Evolutionary conservation across 2,797 vertebrate genomes (phyloP).

Genomic region (Sebastes hubbsi): DNA sequence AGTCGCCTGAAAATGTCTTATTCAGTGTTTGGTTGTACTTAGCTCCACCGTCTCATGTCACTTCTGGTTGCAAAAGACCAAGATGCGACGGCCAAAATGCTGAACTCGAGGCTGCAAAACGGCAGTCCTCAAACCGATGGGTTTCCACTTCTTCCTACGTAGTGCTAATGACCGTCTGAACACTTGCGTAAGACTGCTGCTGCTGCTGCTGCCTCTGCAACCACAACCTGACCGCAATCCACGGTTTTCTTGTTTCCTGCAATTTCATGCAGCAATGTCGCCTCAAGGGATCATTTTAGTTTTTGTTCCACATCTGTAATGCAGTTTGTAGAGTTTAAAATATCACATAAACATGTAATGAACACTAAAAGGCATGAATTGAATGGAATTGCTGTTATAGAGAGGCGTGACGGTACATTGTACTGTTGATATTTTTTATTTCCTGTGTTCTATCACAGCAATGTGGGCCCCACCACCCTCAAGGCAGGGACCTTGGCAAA

Average conservation of each 20-base stretch:
- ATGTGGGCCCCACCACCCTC: neutral
- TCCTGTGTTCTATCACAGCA: neutral
- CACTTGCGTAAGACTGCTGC: neutral
- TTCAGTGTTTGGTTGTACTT: too few relatives aligned
- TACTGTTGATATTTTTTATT: neutral
- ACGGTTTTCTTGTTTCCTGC: neutral
- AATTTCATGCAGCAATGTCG: neutral
- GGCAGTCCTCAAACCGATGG: too few relatives aligned
- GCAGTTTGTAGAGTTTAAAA: neutral
- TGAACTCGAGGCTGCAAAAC: too few relatives aligned
- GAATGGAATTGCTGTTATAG: neutral
- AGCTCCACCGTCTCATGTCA: too few relatives aligned
- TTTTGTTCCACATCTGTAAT: neutral
- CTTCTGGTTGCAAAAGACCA: too few relatives aligned
- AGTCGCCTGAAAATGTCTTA: too few relatives aligned
- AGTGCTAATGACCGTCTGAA: neutral
- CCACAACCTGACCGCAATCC: neutral
- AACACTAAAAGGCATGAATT: neutral
- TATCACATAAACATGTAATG: neutral
- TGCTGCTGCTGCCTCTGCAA: neutral
- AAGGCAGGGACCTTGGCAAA: neutral
- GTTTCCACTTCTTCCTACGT: too few relatives aligned
- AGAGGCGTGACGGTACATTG: neutral
- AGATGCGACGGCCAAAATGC: fast-evolving
- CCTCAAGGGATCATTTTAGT: neutral